Conservation (phyloP, 2,888 invertebrate species). For the Ophioninae sp. region DNA sequence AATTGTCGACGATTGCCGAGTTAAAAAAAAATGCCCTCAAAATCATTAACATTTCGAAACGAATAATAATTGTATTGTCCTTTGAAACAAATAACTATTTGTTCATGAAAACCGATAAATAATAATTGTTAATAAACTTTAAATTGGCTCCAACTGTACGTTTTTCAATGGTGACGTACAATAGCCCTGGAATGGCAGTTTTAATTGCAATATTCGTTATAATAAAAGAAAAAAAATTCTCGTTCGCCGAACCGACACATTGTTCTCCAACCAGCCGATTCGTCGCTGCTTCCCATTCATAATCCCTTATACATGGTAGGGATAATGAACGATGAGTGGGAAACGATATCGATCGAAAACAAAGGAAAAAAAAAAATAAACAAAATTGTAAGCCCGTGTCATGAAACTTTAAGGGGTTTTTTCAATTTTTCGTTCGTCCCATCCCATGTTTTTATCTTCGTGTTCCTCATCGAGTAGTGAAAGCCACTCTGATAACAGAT, state of each 20-base stretch:
- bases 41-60: background rate
- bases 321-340: background rate
- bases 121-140: background rate
- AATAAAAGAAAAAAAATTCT: background rate
- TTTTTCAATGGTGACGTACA: background rate
- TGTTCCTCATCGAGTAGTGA: slow-evolving; percentile 40
- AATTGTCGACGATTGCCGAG: background rate
- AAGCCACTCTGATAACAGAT: slow-evolving; percentile 1
- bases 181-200: background rate
- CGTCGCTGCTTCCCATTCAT: too few relatives aligned
- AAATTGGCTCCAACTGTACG: background rate
- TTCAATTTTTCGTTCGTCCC: background rate
- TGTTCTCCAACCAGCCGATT: background rate
- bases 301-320: too few relatives aligned
- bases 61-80: background rate
- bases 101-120: background rate
- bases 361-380: background rate
- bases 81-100: background rate
- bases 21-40: background rate
- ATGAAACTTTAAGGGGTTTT: background rate
- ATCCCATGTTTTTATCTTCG: background rate
- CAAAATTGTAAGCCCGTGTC: background rate
- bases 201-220: background rate
- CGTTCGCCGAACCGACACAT: background rate
- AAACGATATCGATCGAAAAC: background rate